A percentile compares a stretch with the other conserved stretches of the same genome.
Evolutionary conservation across 2,797 vertebrate genomes (phyloP).

Genomic region (Falco rusticolus): DNA sequence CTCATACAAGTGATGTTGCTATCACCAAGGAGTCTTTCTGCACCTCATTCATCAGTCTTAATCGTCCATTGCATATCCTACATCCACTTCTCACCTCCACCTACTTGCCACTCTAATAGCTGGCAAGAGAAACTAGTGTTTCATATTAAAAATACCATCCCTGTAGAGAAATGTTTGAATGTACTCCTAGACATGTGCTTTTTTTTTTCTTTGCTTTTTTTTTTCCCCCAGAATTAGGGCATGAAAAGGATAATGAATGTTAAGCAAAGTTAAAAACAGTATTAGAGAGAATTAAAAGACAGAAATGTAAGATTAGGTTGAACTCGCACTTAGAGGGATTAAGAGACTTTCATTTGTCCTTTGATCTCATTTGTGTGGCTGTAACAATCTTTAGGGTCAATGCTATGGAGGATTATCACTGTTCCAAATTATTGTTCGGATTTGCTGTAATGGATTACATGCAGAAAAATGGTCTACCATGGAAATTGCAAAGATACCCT

Average conservation of each 20-base stretch:
- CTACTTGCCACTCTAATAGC: background rate
- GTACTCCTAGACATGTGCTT: background rate
- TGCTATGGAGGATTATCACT: conserved; percentile 54
- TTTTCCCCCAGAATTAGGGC: background rate
- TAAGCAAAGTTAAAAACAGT: conserved; percentile 69
- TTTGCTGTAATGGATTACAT: conserved; percentile 34
- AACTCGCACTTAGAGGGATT: conserved; percentile 68
- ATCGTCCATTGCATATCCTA: background rate
- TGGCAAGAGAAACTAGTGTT: background rate
- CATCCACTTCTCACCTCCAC: background rate
- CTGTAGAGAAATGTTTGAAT: background rate
- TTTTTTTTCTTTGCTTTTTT: background rate
- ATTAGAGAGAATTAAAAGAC: conserved; percentile 68
- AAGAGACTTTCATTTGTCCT: conserved; percentile 67
- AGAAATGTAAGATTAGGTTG: conserved; percentile 67
- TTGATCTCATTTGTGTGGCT: conserved; percentile 72
- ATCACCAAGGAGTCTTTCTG: background rate
- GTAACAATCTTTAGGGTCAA: conserved; percentile 54
- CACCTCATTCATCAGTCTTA: background rate
- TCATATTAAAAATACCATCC: background rate
- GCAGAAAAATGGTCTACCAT: conserved; percentile 17
- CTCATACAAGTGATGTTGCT: background rate
- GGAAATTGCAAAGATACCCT: conserved; percentile 4
- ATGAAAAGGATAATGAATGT: conserved; percentile 51
- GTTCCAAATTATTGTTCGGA: conserved; percentile 28